Percentiles rank a stretch among this genome's conserved stretches.
phyloP scores from a whole-genome alignment of 2,113 vertebrate species.

The Oncorhynchus tshawytscha region DNA sequence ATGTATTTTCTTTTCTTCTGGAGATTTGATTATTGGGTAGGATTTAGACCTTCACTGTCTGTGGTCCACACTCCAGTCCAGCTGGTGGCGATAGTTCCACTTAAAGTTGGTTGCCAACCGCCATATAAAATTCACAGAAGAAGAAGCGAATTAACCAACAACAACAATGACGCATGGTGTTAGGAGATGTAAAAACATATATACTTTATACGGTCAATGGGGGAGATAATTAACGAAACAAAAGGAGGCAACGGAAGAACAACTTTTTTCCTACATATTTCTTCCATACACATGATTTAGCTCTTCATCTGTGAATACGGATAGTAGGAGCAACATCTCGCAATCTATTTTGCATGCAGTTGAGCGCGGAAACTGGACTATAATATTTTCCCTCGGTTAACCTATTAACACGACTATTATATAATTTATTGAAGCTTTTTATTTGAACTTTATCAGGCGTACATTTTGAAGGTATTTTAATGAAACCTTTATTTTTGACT shows the following conservation, averaged over 20 bases:
- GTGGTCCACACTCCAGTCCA: too few species aligned
- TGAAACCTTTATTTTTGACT: background rate
- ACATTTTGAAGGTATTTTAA: background rate
- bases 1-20: too few species aligned
- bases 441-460: background rate
- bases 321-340: slow-evolving; percentile 21
- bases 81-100: too few species aligned
- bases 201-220: background rate
- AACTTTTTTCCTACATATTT: background rate
- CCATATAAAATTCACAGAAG: too few species aligned
- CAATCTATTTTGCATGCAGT: slow-evolving; percentile 44
- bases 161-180: background rate
- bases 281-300: background rate
- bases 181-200: background rate
- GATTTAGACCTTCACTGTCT: too few species aligned
- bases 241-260: background rate
- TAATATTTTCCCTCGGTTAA: slow-evolving; percentile 29
- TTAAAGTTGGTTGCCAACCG: too few species aligned
- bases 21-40: too few species aligned
- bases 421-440: background rate
- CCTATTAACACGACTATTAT: background rate
- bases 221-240: background rate
- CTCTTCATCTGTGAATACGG: background rate
- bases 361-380: slow-evolving; percentile 38
- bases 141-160: too few species aligned